phyloP scores from a whole-genome alignment of 1,140 invertebrate species.

The Caenorhabditis brenneri region DNA sequence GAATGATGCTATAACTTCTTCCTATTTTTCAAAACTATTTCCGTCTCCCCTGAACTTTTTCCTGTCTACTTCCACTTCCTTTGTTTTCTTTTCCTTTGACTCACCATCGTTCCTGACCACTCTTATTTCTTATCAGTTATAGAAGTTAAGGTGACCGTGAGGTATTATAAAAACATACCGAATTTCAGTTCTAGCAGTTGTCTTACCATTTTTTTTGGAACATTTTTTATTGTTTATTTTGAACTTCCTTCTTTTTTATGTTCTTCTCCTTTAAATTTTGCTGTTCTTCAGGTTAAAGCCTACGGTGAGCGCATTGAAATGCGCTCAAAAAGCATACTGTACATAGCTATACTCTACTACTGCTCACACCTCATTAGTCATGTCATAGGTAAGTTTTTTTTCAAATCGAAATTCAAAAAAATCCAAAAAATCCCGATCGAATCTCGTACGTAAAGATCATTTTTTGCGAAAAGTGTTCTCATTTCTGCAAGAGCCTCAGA shows the following conservation, averaged over 20 bases:
- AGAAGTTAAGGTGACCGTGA: too few species aligned
- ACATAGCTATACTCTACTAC: not conserved
- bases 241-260: not conserved
- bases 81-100: not conserved
- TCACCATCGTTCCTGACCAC: not conserved
- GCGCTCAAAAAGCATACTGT: not conserved
- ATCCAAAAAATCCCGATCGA: too few species aligned
- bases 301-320: not conserved
- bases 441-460: too few species aligned
- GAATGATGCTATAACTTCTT: too few species aligned
- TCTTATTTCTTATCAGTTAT: not conserved
- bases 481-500: too few species aligned
- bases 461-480: too few species aligned
- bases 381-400: constrained; percentile 4
- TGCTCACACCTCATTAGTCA: not conserved
- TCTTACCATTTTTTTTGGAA: too few species aligned
- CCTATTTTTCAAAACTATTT: too few species aligned
- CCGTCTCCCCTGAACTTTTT: too few species aligned
- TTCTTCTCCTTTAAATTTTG: not conserved
- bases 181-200: too few species aligned
- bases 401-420: too few species aligned
- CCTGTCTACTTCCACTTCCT: not conserved
- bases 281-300: not conserved
- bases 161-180: too few species aligned
- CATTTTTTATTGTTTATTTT: not conserved